Evolutionary conservation across 2,113 vertebrate genomes (phyloP).

Genomic region (Nyctereutes procyonoides): DNA sequence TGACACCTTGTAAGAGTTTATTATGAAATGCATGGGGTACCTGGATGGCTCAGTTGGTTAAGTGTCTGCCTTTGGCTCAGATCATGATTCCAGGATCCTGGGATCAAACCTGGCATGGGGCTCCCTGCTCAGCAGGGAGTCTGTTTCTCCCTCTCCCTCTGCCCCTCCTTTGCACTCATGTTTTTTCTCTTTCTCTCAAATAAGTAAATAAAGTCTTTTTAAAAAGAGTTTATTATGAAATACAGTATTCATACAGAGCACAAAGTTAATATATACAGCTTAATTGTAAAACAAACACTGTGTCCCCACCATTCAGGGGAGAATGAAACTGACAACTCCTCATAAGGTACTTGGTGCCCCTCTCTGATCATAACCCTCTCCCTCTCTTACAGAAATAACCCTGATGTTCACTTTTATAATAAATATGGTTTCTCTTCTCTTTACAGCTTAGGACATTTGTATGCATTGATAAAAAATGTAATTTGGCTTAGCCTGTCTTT

Average conservation of each 20-base stretch:
- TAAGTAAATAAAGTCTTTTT: no score
- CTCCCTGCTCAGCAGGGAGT: no score
- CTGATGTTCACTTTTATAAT: background rate
- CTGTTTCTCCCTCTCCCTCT: no score
- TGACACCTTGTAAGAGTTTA: background rate
- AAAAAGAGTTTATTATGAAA: background rate
- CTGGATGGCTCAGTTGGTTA: no score
- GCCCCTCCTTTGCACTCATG: no score
- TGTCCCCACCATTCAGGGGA: background rate
- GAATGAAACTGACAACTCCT: background rate
- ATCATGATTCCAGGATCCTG: no score
- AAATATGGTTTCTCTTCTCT: background rate
- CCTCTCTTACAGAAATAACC: background rate
- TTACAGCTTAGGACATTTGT: background rate
- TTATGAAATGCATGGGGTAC: background rate
- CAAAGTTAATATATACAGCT: background rate
- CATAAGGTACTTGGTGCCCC: fast-evolving
- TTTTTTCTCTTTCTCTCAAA: no score
- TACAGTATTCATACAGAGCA: background rate
- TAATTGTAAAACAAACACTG: background rate
- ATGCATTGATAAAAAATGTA: background rate
- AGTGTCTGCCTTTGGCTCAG: no score
- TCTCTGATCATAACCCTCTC: background rate
- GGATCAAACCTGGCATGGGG: no score
- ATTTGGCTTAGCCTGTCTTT: background rate